Evolutionary conservation across 2,113 vertebrate species (phyloP).

Genomic region (Turnix velox): DNA sequence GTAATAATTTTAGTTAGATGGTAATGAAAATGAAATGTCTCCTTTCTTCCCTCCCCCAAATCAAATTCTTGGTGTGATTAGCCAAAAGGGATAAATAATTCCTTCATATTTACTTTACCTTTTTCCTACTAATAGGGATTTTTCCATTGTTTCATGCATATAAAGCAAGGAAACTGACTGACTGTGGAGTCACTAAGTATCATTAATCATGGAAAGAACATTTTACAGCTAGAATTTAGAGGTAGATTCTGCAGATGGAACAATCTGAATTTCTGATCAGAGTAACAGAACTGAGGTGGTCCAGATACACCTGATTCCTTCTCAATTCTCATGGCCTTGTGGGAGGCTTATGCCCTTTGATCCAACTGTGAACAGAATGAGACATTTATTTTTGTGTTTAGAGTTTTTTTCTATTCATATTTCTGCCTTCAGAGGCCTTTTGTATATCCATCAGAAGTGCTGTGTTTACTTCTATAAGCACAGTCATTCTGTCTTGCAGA

Average conservation of each 20-base stretch:
- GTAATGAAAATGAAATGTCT: neutral
- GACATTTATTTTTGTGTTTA: neutral
- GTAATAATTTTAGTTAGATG: neutral
- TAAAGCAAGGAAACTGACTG: neutral
- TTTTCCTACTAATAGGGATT: neutral
- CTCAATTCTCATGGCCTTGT: neutral
- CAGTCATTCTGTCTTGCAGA: neutral
- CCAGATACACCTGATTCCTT: neutral
- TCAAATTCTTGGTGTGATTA: neutral
- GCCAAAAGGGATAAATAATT: neutral
- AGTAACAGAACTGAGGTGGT: neutral
- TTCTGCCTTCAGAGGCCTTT: neutral
- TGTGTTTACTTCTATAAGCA: neutral
- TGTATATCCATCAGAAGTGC: neutral
- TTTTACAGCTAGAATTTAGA: neutral
- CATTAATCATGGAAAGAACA: neutral
- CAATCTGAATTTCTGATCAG: neutral
- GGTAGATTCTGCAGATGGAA: neutral
- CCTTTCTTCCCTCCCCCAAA: accelerated
- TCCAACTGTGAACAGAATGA: neutral
- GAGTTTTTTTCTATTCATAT: neutral
- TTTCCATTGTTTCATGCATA: neutral
- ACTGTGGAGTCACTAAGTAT: neutral
- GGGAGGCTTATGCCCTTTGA: neutral
- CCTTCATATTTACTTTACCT: neutral